These are phyloP conservation scores for Cinclus mexicanus DNA, from an alignment of 2,113 vertebrate genomes.

Conservation along the genomic window DNA sequence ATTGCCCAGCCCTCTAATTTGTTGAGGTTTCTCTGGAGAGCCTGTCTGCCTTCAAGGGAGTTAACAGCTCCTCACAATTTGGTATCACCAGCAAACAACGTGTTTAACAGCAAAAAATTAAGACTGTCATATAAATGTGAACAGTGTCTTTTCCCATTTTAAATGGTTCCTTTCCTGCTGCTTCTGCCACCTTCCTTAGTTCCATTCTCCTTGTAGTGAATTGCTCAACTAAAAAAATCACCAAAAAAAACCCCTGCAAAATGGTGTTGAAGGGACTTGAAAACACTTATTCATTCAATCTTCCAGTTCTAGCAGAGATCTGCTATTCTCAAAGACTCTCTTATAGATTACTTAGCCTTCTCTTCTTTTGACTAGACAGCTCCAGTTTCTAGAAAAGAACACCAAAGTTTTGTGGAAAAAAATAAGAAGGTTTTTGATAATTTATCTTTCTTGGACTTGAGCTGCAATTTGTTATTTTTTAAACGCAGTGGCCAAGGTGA, in stretches of 20 bases:
- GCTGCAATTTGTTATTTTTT: not conserved
- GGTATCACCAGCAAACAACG: not conserved
- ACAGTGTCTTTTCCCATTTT: not conserved
- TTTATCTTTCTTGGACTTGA: not conserved
- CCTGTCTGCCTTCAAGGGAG: not conserved
- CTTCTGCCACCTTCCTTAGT: not conserved
- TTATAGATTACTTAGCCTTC: not conserved
- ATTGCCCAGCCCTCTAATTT: not conserved
- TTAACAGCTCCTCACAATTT: not conserved
- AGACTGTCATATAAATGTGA: not conserved
- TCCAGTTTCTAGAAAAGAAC: not conserved
- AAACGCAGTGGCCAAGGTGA: not conserved
- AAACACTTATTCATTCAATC: not conserved
- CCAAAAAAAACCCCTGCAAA: not conserved
- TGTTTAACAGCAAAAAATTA: not conserved
- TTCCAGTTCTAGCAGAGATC: not conserved
- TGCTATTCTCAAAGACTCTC: not conserved
- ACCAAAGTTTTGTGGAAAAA: not conserved
- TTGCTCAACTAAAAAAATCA: not conserved
- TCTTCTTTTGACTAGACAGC: not conserved
- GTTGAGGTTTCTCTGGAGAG: not conserved
- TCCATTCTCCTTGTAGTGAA: not conserved
- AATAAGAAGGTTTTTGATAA: not conserved
- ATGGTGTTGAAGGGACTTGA: not conserved
- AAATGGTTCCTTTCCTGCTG: not conserved